Percentiles rank a stretch among this genome's conserved stretches.
Conservation (phyloP, 2,113 vertebrate genomes). For the Pogona vitticeps region DNA sequence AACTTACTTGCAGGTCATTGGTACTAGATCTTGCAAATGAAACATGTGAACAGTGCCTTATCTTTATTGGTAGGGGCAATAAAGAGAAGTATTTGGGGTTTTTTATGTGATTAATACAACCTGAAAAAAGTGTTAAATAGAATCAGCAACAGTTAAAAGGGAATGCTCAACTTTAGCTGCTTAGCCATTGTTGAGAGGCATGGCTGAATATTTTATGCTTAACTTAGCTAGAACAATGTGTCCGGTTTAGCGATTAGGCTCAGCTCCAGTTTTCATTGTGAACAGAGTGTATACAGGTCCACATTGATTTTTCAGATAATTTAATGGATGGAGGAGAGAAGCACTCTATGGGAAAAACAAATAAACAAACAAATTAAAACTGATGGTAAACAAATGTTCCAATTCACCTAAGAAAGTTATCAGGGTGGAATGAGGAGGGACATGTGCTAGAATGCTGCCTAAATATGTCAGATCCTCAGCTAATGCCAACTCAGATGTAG, state of each 20-base stretch:
- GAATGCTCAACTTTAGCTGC: conserved; percentile 58
- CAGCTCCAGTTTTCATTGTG: conserved; percentile 71
- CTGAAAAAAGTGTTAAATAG: conserved; percentile 69
- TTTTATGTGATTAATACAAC: conserved; percentile 39
- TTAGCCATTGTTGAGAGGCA: conserved; percentile 71
- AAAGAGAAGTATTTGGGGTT: not conserved
- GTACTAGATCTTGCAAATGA: not conserved
- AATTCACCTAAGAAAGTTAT: conserved; percentile 37
- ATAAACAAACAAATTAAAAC: conserved; percentile 41
- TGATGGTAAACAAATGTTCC: conserved; percentile 58
- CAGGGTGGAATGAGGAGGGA: conserved; percentile 24
- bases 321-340: conserved; percentile 56
- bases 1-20: not conserved
- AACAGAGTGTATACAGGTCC: conserved; percentile 73
- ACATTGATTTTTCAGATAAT: conserved; percentile 72
- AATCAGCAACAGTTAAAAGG: conserved; percentile 62
- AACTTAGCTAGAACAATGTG: conserved; percentile 78
- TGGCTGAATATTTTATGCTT: conserved; percentile 74
- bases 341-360: conserved; percentile 62
- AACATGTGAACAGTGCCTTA: not conserved
- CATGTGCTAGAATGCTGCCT: conserved; percentile 41
- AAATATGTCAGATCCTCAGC: conserved; percentile 13
- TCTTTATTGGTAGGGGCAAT: not conserved
- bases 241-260: conserved; percentile 76
- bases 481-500: fast-evolving